A percentile compares a stretch with the other conserved stretches of the same genome.
phyloP scores from a whole-genome alignment of 2,888 invertebrate genomes.

The Protula sp. region DNA sequence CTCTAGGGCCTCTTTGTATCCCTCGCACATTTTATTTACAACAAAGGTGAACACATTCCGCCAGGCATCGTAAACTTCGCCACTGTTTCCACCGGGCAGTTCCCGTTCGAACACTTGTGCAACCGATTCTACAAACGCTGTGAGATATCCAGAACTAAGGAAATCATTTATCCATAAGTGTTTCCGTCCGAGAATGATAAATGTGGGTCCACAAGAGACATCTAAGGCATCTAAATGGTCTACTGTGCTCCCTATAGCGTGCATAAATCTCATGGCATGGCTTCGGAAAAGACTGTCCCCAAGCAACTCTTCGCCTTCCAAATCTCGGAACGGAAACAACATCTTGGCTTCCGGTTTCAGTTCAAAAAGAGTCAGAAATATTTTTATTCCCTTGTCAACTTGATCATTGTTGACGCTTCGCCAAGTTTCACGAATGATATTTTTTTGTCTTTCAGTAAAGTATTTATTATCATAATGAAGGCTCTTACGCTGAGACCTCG shows the following conservation, averaged over 20 bases:
- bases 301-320: constrained; percentile 28
- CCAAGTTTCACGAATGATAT: constrained; percentile 29
- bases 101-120: background rate
- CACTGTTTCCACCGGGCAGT: background rate
- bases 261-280: constrained; percentile 44
- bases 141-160: background rate
- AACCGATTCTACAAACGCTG: background rate
- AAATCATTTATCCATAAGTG: background rate
- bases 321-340: constrained; percentile 33
- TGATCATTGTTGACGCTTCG: constrained; percentile 26
- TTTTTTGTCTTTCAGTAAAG: constrained; percentile 15
- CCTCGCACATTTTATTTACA: background rate
- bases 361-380: constrained; percentile 35
- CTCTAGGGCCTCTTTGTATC: background rate
- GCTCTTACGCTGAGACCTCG: too few relatives aligned
- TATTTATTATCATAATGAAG: too few relatives aligned
- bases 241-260: constrained; percentile 35
- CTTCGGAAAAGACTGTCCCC: constrained; percentile 26
- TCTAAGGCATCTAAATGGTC: constrained; percentile 31
- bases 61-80: background rate
- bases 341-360: constrained; percentile 31
- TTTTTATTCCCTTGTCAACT: constrained; percentile 28
- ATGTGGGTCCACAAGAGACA: constrained; percentile 20
- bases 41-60: background rate
- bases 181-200: constrained; percentile 25